Conservation (phyloP, 2,113 vertebrate species). For the Oncorhynchus masou region DNA sequence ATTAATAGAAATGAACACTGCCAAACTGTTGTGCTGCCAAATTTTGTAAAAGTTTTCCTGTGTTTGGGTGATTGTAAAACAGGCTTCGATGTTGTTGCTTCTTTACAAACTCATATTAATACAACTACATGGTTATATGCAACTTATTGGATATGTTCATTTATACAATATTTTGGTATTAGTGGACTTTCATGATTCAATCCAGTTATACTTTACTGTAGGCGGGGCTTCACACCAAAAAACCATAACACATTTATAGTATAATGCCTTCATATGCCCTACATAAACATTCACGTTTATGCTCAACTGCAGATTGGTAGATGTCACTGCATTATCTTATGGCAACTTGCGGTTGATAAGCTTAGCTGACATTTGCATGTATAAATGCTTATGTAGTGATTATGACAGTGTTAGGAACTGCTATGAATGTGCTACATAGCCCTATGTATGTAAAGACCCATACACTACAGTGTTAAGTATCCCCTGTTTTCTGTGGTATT, state of each 20-base stretch:
- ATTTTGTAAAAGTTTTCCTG: slow-evolving; percentile 35
- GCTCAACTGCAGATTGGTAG: not conserved
- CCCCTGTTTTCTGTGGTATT: slow-evolving; percentile 1
- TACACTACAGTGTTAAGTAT: slow-evolving; percentile 11
- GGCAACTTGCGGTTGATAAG: slow-evolving; percentile 11
- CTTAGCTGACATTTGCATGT: slow-evolving; percentile 12
- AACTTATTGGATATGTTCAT: slow-evolving; percentile 2
- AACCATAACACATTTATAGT: slow-evolving; percentile 5
- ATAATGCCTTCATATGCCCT: slow-evolving; percentile 23
- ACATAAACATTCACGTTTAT: not conserved
- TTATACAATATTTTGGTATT: slow-evolving; percentile 16
- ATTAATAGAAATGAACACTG: slow-evolving; percentile 51
- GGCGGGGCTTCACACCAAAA: slow-evolving; percentile 37
- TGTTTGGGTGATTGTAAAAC: slow-evolving; percentile 47
- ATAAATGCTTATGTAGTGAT: slow-evolving; percentile 35
- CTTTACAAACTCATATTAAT: not conserved
- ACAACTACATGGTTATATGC: not conserved
- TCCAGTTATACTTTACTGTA: slow-evolving; percentile 14
- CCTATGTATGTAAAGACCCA: slow-evolving; percentile 43
- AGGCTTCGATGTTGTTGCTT: slow-evolving; percentile 35
- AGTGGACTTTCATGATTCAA: slow-evolving; percentile 17
- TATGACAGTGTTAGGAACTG: slow-evolving; percentile 26
- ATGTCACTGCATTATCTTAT: not conserved
- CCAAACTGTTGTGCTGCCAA: slow-evolving; percentile 37
- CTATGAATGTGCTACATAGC: not conserved